A percentile compares a stretch with the other conserved stretches of the same genome.
Evolutionary conservation across 2,797 vertebrate genomes (phyloP).

Genomic region (Spea hammondii): DNA sequence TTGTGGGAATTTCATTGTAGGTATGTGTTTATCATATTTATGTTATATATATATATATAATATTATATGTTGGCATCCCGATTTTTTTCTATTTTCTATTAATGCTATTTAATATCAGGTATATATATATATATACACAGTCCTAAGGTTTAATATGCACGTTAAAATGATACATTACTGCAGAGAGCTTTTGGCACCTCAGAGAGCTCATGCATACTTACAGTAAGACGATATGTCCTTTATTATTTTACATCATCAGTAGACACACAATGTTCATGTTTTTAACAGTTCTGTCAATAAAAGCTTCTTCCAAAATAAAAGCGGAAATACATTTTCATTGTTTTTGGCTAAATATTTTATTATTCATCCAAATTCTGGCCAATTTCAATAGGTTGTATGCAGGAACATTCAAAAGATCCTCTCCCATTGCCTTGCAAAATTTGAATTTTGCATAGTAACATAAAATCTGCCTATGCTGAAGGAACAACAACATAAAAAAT

Average conservation of each 20-base stretch:
- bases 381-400: conserved; percentile 29
- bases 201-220: no score
- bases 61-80: no score
- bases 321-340: conserved; percentile 31
- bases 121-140: no score
- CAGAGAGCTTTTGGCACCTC: no score
- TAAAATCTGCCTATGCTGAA: conserved; percentile 37
- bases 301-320: conserved; percentile 40
- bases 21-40: no score
- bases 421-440: conserved; percentile 40
- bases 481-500: conserved; percentile 11
- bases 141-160: no score
- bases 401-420: conserved; percentile 23
- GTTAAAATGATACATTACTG: no score
- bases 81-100: no score
- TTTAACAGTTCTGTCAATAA: conserved; percentile 34
- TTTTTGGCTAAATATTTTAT: conserved; percentile 45
- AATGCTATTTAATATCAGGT: no score
- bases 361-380: conserved; percentile 20
- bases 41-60: no score
- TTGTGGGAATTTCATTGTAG: background rate
- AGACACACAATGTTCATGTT: conserved; percentile 28
- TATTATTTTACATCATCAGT: conserved; percentile 37
- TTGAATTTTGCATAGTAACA: conserved; percentile 41
- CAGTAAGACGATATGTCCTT: conserved; percentile 25